phyloP scores from a whole-genome alignment of 1,140 invertebrate genomes.

The Asbolus verrucosus region DNA sequence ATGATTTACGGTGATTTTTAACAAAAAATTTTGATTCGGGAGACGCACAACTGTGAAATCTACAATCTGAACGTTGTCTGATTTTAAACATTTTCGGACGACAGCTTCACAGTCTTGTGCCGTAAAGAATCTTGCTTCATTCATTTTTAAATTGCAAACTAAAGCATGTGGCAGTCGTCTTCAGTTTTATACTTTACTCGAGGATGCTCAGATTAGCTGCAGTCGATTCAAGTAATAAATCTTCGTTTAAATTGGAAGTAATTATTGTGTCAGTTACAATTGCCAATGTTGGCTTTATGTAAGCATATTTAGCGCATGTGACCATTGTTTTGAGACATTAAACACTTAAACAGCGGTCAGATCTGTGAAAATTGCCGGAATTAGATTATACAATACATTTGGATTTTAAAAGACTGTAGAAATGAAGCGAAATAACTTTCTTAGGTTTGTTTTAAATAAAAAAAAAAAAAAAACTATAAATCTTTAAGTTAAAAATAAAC shows the following conservation, averaged over 20 bases:
- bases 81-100: not conserved
- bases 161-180: no score
- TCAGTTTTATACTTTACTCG: not conserved
- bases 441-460: no score
- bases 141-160: no score
- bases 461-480: no score
- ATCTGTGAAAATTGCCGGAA: not conserved
- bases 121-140: not conserved
- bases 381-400: not conserved
- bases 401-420: no score
- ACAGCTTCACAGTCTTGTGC: not conserved
- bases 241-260: slow-evolving; percentile 14
- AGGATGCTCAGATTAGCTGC: not conserved
- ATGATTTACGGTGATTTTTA: not conserved
- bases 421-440: no score
- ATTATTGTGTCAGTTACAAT: not conserved
- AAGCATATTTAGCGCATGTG: not conserved
- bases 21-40: not conserved
- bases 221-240: not conserved
- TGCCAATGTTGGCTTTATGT: slow-evolving; percentile 3
- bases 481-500: no score
- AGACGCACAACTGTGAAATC: not conserved
- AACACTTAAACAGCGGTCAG: not conserved
- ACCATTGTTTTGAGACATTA: not conserved
- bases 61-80: not conserved